These are phyloP conservation scores for Nomada lathburiana DNA, from an alignment of 2,888 invertebrate species.

Conservation along the genomic window DNA sequence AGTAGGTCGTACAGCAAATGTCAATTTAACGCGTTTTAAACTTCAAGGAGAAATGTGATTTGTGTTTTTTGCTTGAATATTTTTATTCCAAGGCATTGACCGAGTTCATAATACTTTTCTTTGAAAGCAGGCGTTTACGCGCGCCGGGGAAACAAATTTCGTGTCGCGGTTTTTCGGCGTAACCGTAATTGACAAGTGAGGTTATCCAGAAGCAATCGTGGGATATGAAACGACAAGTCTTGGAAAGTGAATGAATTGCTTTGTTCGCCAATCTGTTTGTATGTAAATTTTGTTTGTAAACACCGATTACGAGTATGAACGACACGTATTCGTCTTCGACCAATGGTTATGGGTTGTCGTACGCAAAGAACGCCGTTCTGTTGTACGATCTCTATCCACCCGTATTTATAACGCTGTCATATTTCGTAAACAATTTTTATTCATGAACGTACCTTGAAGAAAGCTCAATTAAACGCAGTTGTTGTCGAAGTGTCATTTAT, in stretches of 20 bases:
- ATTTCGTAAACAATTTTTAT: constrained; percentile 55
- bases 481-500: neutral
- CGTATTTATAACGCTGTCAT: constrained; percentile 38
- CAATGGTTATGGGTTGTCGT: constrained; percentile 66
- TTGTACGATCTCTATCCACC: constrained; percentile 66
- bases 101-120: constrained; percentile 1
- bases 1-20: neutral
- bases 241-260: constrained; percentile 60
- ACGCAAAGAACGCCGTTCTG: constrained; percentile 65
- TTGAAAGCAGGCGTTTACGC: constrained; percentile 11
- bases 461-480: neutral
- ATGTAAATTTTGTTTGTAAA: constrained; percentile 72
- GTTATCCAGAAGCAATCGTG: constrained; percentile 41
- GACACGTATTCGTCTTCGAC: constrained; percentile 64
- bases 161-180: constrained; percentile 13
- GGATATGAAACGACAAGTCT: constrained; percentile 32
- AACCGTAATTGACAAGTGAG: constrained; percentile 58
- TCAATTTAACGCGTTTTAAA: too few species aligned
- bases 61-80: neutral
- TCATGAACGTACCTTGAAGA: neutral
- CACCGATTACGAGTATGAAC: constrained; percentile 67
- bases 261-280: constrained; percentile 61
- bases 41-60: too few species aligned
- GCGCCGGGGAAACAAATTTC: constrained; percentile 21
- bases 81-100: constrained; percentile 2